Evolutionary conservation across 2,113 vertebrate genomes (phyloP).

Genomic region (Otocyon megalotis): DNA sequence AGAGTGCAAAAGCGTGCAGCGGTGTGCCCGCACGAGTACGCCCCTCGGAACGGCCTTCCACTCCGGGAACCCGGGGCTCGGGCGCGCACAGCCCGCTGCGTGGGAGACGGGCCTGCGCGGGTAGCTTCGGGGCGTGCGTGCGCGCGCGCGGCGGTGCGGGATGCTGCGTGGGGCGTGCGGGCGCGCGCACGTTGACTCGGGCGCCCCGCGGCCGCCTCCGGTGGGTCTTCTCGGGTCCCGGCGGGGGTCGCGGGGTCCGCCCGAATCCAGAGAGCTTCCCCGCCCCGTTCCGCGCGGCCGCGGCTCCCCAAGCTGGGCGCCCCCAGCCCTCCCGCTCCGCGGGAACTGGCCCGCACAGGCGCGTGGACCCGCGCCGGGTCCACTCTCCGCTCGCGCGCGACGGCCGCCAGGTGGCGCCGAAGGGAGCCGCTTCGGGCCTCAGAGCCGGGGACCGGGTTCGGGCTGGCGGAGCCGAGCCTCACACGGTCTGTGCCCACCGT

Average conservation of each 20-base stretch:
- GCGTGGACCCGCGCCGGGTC: not conserved
- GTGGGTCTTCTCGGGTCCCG: not conserved
- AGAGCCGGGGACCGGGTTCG: not conserved
- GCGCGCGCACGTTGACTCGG: not conserved
- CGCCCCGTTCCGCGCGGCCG: not conserved
- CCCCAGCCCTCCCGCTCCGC: too few relatives aligned
- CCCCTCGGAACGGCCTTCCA: not conserved
- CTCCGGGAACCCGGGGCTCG: accelerated
- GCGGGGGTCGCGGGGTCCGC: too few relatives aligned
- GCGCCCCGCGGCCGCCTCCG: accelerated
- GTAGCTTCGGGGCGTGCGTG: not conserved
- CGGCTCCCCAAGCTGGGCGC: not conserved
- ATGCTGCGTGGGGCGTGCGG: not conserved
- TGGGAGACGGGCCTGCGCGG: not conserved
- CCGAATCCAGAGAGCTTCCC: not conserved
- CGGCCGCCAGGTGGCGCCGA: slow-evolving; percentile 67
- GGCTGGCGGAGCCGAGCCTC: not conserved
- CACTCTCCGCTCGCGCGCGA: accelerated
- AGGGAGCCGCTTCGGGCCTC: not conserved
- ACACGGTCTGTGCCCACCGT: not conserved
- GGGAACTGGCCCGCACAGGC: not conserved
- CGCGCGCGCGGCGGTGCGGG: slow-evolving; percentile 28
- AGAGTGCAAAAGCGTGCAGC: not conserved
- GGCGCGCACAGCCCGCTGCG: not conserved
- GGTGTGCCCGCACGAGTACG: not conserved